phyloP scores from a whole-genome alignment of 2,113 vertebrate species.

The Leuciscus idus region DNA sequence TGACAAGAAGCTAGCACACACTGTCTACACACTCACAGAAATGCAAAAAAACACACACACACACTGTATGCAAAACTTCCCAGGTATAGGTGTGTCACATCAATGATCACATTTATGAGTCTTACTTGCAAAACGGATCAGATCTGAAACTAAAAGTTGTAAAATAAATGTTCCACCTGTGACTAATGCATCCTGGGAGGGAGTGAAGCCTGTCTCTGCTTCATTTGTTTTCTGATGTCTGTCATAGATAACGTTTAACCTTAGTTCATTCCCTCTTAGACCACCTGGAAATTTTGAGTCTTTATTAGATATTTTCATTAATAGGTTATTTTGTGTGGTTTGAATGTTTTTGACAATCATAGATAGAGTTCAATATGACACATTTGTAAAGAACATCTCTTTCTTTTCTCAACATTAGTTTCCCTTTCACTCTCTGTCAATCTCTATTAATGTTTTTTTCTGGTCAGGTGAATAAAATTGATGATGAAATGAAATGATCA shows the following conservation, averaged over 20 bases:
- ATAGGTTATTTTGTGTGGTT: not conserved
- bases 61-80: not conserved
- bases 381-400: not conserved
- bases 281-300: not conserved
- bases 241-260: not conserved
- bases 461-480: too few relatives aligned
- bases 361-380: not conserved
- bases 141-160: not conserved
- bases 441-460: not conserved
- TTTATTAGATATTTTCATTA: not conserved
- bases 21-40: not conserved
- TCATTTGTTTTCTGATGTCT: constrained; percentile 24
- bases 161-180: not conserved
- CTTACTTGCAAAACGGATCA: not conserved
- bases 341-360: not conserved
- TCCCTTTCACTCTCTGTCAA: not conserved
- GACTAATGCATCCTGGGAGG: constrained; percentile 6
- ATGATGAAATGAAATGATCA: not conserved
- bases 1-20: constrained; percentile 13
- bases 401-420: not conserved
- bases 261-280: not conserved
- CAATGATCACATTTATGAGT: not conserved
- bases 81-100: not conserved
- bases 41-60: not conserved
- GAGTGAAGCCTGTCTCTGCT: not conserved